phyloP scores from a whole-genome alignment of 2,888 invertebrate genomes.

The Labia minor region DNA sequence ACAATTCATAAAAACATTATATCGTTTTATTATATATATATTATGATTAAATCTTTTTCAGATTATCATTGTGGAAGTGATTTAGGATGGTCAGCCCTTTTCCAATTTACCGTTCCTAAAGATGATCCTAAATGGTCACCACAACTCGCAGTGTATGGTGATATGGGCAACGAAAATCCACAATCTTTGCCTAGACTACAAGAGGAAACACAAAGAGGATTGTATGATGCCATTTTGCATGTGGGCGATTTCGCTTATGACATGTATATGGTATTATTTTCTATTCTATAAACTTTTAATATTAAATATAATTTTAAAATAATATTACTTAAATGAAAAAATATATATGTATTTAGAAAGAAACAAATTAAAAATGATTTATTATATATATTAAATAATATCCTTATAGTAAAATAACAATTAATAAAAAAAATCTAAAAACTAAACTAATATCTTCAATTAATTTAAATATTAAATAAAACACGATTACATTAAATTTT shows the following conservation, averaged over 20 bases:
- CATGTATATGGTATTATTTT: conserved; percentile 34
- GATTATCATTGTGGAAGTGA: conserved; percentile 33
- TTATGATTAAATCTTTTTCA: no score
- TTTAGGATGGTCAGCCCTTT: conserved; percentile 38
- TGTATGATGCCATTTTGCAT: conserved; percentile 41
- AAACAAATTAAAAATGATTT: no score
- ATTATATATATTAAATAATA: conserved; percentile 13
- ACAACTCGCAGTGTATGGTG: conserved; percentile 41
- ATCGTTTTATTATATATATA: no score
- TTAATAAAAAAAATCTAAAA: no score
- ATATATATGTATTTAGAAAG: no score
- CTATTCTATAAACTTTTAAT: background rate
- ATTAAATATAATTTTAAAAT: background rate
- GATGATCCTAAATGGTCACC: conserved; percentile 36
- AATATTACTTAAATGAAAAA: no score
- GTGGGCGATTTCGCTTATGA: conserved; percentile 43
- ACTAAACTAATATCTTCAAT: no score
- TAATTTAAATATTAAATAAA: no score
- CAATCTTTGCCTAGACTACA: conserved; percentile 40
- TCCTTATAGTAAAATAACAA: background rate
- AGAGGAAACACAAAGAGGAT: conserved; percentile 36
- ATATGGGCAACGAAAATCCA: conserved; percentile 42
- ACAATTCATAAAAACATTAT: no score
- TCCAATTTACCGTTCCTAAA: conserved; percentile 36
- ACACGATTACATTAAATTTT: no score